Evolutionary conservation across 2,797 vertebrate species (phyloP).

Genomic region (Gymnothorax javanicus): DNA sequence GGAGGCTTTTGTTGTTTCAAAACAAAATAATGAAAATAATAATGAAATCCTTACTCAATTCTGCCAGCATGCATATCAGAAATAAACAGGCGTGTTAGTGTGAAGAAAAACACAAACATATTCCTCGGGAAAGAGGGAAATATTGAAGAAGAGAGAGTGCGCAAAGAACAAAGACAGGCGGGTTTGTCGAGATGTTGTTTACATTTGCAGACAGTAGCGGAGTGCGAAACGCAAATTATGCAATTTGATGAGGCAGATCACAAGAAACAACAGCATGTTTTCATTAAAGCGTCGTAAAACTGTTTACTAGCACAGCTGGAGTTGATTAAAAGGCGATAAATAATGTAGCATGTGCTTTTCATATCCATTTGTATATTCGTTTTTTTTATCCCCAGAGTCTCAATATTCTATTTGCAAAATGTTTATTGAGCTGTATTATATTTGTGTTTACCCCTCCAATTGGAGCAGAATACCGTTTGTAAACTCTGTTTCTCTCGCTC

Average conservation of each 20-base stretch:
- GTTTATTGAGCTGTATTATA: conserved; percentile 34
- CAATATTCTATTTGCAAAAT: conserved; percentile 72
- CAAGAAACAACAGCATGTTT: conserved; percentile 83
- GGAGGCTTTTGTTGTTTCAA: conserved; percentile 25
- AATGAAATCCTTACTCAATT: conserved; percentile 32
- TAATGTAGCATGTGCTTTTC: conserved; percentile 86
- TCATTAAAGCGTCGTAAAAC: conserved; percentile 90
- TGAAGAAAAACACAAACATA: conserved; percentile 30
- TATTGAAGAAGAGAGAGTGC: conserved; percentile 27
- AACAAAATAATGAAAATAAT: neutral
- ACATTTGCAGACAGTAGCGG: conserved; percentile 56
- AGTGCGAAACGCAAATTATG: conserved; percentile 54
- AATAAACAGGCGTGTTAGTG: conserved; percentile 40
- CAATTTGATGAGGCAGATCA: conserved; percentile 68
- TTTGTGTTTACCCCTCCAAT: conserved; percentile 42
- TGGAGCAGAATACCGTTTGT: conserved; percentile 66
- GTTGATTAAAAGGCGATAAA: conserved; percentile 86
- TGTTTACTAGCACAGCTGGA: conserved; percentile 94
- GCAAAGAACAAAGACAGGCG: conserved; percentile 12
- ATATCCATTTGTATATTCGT: conserved; percentile 52
- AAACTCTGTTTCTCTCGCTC: conserved; percentile 44
- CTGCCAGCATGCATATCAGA: conserved; percentile 27
- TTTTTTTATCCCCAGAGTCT: conserved; percentile 70
- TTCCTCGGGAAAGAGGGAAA: conserved; percentile 31
- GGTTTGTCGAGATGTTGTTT: conserved; percentile 37